A percentile compares a stretch with the other conserved stretches of the same genome.
Evolutionary conservation across 1,140 invertebrate species (phyloP).

Genomic region (Brachionus manjavacas): DNA sequence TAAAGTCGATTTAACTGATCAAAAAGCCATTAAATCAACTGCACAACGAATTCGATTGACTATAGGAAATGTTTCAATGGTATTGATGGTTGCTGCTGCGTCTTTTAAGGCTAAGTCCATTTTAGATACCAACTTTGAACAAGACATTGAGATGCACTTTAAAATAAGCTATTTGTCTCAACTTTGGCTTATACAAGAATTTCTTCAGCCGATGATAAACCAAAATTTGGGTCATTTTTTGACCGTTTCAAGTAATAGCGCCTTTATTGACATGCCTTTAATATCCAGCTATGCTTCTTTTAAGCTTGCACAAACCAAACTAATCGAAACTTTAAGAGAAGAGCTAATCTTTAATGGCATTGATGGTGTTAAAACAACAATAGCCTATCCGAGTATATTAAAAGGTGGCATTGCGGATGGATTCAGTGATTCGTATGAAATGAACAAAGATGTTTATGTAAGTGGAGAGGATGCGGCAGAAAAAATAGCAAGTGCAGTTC

Average conservation of each 20-base stretch:
- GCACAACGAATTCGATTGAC: neutral
- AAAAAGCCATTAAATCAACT: neutral
- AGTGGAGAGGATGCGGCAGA: neutral
- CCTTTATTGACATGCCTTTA: neutral
- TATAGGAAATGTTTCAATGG: neutral
- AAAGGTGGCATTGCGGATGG: slow-evolving; percentile 17
- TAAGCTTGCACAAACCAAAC: slow-evolving; percentile 22
- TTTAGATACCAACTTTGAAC: neutral
- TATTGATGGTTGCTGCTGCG: neutral
- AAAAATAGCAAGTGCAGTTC: neutral
- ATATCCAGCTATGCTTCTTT: slow-evolving; percentile 25
- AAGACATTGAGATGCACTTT: slow-evolving; percentile 28
- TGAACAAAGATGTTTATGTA: neutral
- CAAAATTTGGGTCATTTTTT: slow-evolving; percentile 32
- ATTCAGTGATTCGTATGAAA: neutral
- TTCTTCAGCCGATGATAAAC: slow-evolving; percentile 8
- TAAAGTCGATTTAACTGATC: slow-evolving; percentile 14
- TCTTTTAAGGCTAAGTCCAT: slow-evolving; percentile 2
- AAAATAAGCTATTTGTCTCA: slow-evolving; percentile 14
- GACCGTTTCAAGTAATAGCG: slow-evolving; percentile 16
- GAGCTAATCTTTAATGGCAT: neutral
- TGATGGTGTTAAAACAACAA: neutral
- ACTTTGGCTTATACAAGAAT: slow-evolving; percentile 10
- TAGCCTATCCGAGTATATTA: slow-evolving; percentile 9
- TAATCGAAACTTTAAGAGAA: slow-evolving; percentile 23